Evolutionary conservation across 2,888 invertebrate species (phyloP).

Genomic region (Empis livida): DNA sequence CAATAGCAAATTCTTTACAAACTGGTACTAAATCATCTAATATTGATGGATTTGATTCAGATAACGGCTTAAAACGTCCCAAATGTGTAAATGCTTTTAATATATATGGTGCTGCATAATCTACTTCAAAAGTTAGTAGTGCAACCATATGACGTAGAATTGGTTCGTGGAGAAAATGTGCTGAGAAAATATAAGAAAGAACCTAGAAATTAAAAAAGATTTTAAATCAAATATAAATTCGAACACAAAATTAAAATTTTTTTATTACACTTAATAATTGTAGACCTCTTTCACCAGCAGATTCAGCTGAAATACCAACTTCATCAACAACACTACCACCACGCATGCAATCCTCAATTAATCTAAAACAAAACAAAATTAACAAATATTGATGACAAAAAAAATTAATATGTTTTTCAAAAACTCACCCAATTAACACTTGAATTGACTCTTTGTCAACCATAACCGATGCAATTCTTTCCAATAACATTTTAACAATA

Average conservation of each 20-base stretch:
- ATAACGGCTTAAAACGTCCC: slow-evolving; percentile 73
- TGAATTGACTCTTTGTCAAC: slow-evolving; percentile 81
- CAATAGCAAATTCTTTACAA: slow-evolving; percentile 76
- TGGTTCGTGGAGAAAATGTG: slow-evolving; percentile 79
- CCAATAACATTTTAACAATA: slow-evolving; percentile 88
- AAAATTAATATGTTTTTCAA: neutral
- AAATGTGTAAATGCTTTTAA: slow-evolving; percentile 75
- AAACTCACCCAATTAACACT: slow-evolving; percentile 47
- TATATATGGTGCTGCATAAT: slow-evolving; percentile 65
- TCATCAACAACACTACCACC: slow-evolving; percentile 56
- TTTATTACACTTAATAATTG: slow-evolving; percentile 60
- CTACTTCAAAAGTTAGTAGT: slow-evolving; percentile 52
- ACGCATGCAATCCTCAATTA: slow-evolving; percentile 57
- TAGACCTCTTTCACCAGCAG: slow-evolving; percentile 79
- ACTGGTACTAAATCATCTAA: slow-evolving; percentile 71
- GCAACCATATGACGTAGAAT: slow-evolving; percentile 68
- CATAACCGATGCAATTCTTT: slow-evolving; percentile 92
- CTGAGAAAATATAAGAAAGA: slow-evolving; percentile 83
- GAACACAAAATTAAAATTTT: neutral
- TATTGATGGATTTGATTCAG: slow-evolving; percentile 61
- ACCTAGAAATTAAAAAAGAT: slow-evolving; percentile 20
- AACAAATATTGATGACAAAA: neutral
- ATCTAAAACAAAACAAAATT: slow-evolving; percentile 14
- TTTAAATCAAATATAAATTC: slow-evolving; percentile 3
- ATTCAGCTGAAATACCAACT: slow-evolving; percentile 65